A percentile compares a stretch with the other conserved stretches of the same genome.
phyloP scores from a whole-genome alignment of 2,113 vertebrate genomes.

The Gambusia affinis region DNA sequence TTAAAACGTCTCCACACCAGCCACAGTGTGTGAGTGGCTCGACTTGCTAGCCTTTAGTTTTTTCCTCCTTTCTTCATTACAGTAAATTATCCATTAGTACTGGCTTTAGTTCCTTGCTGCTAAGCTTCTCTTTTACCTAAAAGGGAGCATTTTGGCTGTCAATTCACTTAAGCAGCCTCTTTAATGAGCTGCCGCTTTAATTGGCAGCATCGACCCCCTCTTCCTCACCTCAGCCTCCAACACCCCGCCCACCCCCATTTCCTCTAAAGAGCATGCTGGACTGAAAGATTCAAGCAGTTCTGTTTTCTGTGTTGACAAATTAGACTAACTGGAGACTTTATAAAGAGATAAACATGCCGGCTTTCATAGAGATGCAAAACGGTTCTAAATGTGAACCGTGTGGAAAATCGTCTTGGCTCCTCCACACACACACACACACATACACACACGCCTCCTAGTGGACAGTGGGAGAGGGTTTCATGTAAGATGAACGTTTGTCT shows the following conservation, averaged over 20 bases:
- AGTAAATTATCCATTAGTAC: conserved; percentile 57
- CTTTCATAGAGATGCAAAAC: conserved; percentile 8
- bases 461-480: conserved; percentile 21
- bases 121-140: conserved; percentile 22
- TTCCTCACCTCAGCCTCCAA: too few relatives aligned
- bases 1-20: conserved; percentile 11
- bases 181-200: conserved; percentile 58
- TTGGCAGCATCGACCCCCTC: conserved; percentile 27
- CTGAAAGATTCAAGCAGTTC: conserved; percentile 23
- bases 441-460: not conserved
- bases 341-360: not conserved
- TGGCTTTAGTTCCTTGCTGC: conserved; percentile 38
- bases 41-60: conserved; percentile 18
- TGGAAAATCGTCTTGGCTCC: not conserved
- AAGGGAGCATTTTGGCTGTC: conserved; percentile 51
- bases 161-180: conserved; percentile 37
- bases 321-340: conserved; percentile 7
- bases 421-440: not conserved
- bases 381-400: not conserved
- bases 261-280: conserved; percentile 14
- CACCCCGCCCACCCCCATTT: not conserved
- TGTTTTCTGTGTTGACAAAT: conserved; percentile 21
- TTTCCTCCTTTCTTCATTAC: conserved; percentile 39
- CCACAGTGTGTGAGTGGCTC: conserved; percentile 13
- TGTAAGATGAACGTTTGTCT: conserved; percentile 18